Percentiles rank a stretch among this genome's conserved stretches.
phyloP scores from a whole-genome alignment of 2,797 vertebrate species.

The Cossypha niveicapilla region DNA sequence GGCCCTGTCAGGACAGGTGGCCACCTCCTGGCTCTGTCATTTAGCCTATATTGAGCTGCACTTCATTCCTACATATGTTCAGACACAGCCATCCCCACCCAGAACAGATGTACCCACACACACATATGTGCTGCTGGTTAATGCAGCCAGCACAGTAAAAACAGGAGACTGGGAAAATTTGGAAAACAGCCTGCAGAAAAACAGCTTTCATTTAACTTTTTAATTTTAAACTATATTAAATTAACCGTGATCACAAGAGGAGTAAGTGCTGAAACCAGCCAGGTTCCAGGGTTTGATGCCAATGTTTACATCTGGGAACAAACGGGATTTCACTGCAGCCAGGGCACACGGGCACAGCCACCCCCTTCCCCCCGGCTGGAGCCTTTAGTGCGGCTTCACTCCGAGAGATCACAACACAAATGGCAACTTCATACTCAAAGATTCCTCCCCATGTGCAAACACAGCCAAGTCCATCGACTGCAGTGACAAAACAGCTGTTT shows the following conservation, averaged over 20 bases:
- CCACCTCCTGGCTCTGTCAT: constrained; percentile 11
- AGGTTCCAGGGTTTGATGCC: not conserved
- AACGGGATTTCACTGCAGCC: rapidly evolving
- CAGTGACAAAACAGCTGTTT: not conserved
- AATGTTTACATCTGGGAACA: not conserved
- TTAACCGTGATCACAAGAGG: not conserved
- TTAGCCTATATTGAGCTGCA: not conserved
- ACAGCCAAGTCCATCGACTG: not conserved
- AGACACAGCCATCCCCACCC: not conserved
- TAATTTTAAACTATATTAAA: constrained; percentile 20
- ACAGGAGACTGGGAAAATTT: not conserved
- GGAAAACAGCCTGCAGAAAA: constrained; percentile 46
- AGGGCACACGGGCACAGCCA: rapidly evolving
- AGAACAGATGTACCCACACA: constrained; percentile 3
- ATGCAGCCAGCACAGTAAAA: not conserved
- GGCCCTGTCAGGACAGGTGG: constrained; percentile 23
- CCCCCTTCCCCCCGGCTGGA: rapidly evolving
- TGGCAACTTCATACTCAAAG: not conserved
- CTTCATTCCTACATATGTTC: constrained; percentile 46
- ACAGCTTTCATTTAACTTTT: not conserved
- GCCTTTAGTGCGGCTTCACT: not conserved
- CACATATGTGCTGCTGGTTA: not conserved
- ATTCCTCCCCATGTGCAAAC: not conserved
- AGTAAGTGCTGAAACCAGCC: not conserved
- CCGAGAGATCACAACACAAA: not conserved